Evolutionary conservation across 1,140 invertebrate genomes (phyloP).

Genomic region (Calosoma granatense): DNA sequence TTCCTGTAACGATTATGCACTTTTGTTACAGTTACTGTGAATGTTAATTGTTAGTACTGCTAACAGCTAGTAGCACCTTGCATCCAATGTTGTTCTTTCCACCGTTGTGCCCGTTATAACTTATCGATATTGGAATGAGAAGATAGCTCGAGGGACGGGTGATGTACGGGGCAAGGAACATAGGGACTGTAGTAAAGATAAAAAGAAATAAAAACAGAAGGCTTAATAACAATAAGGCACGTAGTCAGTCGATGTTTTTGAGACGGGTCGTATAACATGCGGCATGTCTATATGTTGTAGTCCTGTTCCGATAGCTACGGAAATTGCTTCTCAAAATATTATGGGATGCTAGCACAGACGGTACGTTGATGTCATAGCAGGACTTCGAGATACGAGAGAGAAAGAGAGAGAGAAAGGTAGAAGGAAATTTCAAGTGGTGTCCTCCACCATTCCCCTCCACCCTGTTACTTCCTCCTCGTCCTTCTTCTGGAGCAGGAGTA

Average conservation of each 20-base stretch:
- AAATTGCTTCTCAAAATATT: conserved; percentile 9
- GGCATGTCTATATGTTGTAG: conserved; percentile 7
- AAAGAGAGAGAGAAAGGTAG: not conserved
- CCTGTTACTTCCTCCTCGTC: not conserved
- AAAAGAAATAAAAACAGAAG: conserved; percentile 1
- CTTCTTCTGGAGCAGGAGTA: not conserved
- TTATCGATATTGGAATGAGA: too few relatives aligned
- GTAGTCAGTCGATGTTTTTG: conserved; percentile 7
- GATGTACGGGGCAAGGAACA: too few relatives aligned
- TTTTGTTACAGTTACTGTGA: too few relatives aligned
- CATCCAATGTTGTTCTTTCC: too few relatives aligned
- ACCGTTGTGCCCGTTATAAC: too few relatives aligned
- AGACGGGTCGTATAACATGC: conserved; percentile 3
- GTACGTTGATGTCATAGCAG: not conserved
- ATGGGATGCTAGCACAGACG: conserved; percentile 1
- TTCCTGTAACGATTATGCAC: too few relatives aligned
- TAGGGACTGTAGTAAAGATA: too few relatives aligned
- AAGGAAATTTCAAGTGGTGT: conserved; percentile 4
- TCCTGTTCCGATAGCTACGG: conserved; percentile 6
- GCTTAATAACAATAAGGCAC: conserved; percentile 6
- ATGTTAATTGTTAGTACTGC: too few relatives aligned
- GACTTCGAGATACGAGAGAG: not conserved
- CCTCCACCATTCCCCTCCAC: too few relatives aligned
- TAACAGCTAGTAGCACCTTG: too few relatives aligned
- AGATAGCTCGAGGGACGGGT: too few relatives aligned